Percentiles rank a stretch among this genome's conserved stretches.
These are phyloP conservation scores for Oriolus oriolus DNA, from an alignment of 2,113 vertebrate species.

Conservation along the genomic window DNA sequence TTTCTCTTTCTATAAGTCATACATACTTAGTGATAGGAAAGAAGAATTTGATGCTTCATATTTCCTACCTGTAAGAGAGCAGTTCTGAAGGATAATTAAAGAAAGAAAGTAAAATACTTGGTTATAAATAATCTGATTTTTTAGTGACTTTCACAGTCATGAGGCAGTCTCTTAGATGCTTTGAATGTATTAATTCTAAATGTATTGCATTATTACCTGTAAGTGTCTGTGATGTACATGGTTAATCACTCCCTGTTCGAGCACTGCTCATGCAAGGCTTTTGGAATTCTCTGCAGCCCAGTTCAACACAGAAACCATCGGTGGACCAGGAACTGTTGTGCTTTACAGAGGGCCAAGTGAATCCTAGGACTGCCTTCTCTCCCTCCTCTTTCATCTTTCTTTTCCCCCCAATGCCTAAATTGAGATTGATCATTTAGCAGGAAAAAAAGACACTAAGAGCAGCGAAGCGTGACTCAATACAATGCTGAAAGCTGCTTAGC, in stretches of 20 bases:
- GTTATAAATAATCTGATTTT: background rate
- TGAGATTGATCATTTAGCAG: background rate
- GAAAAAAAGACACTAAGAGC: background rate
- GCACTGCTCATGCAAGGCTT: background rate
- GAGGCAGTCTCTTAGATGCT: background rate
- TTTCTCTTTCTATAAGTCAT: background rate
- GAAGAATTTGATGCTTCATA: background rate
- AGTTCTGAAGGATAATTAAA: background rate
- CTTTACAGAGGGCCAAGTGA: background rate
- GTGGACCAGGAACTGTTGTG: background rate
- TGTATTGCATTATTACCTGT: background rate
- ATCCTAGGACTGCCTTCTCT: background rate
- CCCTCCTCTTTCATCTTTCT: background rate
- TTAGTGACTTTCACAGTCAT: background rate
- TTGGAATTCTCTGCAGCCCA: background rate
- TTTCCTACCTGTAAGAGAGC: background rate
- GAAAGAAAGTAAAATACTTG: background rate
- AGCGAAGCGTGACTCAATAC: background rate
- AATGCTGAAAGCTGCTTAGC: conserved; percentile 18
- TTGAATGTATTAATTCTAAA: background rate
- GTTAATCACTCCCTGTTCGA: background rate
- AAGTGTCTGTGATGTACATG: background rate
- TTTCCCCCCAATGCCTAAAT: background rate
- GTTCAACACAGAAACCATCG: background rate
- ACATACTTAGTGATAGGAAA: background rate